Base-by-base conservation (phyloP, 2,888 invertebrate genomes). In the Glyphotaelius pellucidus region DNA sequence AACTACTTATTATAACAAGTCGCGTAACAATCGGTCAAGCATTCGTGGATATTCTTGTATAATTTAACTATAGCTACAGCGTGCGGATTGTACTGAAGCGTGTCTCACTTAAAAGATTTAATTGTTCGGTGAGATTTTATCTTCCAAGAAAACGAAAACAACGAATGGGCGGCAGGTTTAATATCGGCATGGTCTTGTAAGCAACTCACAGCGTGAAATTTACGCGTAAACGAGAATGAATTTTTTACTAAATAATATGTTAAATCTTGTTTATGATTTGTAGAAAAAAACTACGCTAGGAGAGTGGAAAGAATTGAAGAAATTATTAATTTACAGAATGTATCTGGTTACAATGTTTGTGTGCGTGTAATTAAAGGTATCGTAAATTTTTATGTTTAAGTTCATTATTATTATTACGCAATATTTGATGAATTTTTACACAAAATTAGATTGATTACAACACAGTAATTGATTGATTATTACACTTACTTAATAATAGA, bases 141-240 rank as follows among this genome's bases (percentile, higher is more conserved):
- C 67, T 67, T 67, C 9, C 67, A 67, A 67, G 67, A 67, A 67
- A 67, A 67, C 25, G 67, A 67, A 67, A 67, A 67, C 67, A 67
- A 25, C 67, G 25, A 67, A 25, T 67, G 67, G n/a, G 67, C 67
- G 67, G 67, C 67, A 25, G 67, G 67, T n/a, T 67, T 67, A 67
- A 9, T n/a, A 25, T 5, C n/a, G 67, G 67, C 67, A 67, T n/a
- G 67, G 25, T 67, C 67, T 25, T n/a, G 25, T 67, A n/a, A 67
- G 67, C 67, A 67, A 67, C n/a, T 67, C 67, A 67, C n/a, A 67
- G 67, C 67, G 67, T 67, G 67, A 67, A 67, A 67, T 67, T n/a
- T 67, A 67, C 67, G 25, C 67, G 67, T 67, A 67, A 67, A 67
- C 67, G 67, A 67, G 67, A 67, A 67, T 67, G 67, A 67, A 67